Conservation (phyloP, 2,113 vertebrate genomes). For the Peromyscus polionotus region DNA sequence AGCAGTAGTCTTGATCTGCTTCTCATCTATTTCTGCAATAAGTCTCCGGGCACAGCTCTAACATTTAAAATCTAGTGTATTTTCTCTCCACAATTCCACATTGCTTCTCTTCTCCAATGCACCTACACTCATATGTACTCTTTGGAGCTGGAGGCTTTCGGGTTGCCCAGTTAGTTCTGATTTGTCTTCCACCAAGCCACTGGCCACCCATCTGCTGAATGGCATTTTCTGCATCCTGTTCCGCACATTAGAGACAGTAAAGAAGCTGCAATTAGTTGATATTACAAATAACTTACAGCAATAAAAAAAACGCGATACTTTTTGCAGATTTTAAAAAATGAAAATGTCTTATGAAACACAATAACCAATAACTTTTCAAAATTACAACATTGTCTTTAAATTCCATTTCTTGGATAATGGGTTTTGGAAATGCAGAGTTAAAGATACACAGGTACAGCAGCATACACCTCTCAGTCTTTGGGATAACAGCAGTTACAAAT, state of each 20-base stretch:
- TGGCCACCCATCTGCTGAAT: constrained; percentile 99
- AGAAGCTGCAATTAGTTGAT: constrained; percentile 68
- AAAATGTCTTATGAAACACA: constrained; percentile 56
- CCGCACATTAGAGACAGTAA: constrained; percentile 71
- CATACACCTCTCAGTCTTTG: background rate
- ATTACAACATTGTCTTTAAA: constrained; percentile 41
- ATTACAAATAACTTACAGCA: constrained; percentile 39
- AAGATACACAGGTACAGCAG: background rate
- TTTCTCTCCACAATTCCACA: constrained; percentile 81
- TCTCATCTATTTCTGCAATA: constrained; percentile 83
- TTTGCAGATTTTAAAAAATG: constrained; percentile 27
- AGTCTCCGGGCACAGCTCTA: constrained; percentile 81
- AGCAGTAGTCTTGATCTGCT: constrained; percentile 83
- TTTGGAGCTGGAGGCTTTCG: constrained; percentile 98
- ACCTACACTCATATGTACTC: constrained; percentile 95
- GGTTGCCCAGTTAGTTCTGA: constrained; percentile 99
- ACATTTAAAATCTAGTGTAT: constrained; percentile 82
- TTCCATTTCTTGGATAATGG: constrained; percentile 28
- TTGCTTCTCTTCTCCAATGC: constrained; percentile 80
- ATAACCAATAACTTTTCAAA: constrained; percentile 26
- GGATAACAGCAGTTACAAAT: background rate
- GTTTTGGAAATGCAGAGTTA: background rate
- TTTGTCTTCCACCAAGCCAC: constrained; percentile 98
- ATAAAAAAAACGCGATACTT: constrained; percentile 50
- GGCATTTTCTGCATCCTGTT: constrained; percentile 97